phyloP scores from a whole-genome alignment of 1,140 invertebrate species.

The Drosophila gunungcola region DNA sequence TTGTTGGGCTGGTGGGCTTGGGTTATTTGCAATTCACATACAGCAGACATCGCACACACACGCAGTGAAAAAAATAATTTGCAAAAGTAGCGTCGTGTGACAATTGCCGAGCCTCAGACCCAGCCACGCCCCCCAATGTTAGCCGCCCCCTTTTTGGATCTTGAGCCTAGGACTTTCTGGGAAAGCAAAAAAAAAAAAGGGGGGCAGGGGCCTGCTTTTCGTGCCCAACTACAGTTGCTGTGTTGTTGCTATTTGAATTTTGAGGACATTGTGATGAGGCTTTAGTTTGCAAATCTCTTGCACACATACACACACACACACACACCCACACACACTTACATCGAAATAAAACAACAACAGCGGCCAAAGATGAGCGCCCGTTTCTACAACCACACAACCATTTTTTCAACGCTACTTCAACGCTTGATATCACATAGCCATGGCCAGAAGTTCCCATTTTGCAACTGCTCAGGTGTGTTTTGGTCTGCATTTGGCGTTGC shows the following conservation, averaged over 20 bases:
- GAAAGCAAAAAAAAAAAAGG: no score
- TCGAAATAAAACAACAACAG: constrained; percentile 5
- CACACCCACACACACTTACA: neutral
- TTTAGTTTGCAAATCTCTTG: constrained; percentile 83
- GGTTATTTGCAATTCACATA: constrained; percentile 81
- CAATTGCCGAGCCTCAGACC: constrained; percentile 61
- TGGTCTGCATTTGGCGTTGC: constrained; percentile 40
- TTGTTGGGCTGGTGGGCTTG: constrained; percentile 21
- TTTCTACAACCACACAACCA: constrained; percentile 24
- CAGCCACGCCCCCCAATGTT: neutral
- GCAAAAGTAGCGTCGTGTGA: constrained; percentile 83
- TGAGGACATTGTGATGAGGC: constrained; percentile 83
- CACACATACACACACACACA: constrained; percentile 49
- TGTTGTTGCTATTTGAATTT: constrained; percentile 81
- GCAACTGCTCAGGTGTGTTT: constrained; percentile 9
- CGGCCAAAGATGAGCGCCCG: constrained; percentile 18
- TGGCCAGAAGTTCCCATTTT: constrained; percentile 38
- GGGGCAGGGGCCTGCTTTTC: constrained; percentile 38
- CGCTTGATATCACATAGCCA: constrained; percentile 51
- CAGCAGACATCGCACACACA: constrained; percentile 54
- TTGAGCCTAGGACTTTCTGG: constrained; percentile 43
- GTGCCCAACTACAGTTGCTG: constrained; percentile 64
- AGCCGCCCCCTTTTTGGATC: constrained; percentile 4
- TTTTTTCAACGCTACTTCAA: constrained; percentile 38
- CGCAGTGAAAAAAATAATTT: constrained; percentile 73